Base-by-base conservation (phyloP, 2,113 vertebrate species). In the Petromus typicus region DNA sequence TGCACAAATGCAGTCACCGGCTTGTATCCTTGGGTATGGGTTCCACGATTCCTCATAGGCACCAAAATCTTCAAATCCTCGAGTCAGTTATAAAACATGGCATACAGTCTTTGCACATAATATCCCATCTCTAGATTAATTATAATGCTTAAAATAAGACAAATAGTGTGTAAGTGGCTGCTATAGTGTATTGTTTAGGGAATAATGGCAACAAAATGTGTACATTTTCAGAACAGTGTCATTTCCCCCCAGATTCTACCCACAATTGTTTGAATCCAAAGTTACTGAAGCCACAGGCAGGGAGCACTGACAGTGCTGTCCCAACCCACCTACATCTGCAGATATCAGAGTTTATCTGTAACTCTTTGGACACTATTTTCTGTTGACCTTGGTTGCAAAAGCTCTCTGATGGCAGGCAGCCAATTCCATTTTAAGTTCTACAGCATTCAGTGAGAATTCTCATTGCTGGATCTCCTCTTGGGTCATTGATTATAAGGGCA, bases 401-500 rank as follows among this genome's bases (percentile, higher is more conserved):
- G 40, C 45, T 69, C n/a, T 82, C 61, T 91, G 88, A 71, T 67
- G 61, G 45, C 54, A 71, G 57, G 93, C 51, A 13, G 34, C 66
- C 43, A 87, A 78, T 48, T 37, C 0, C 80, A 3, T 89, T 45
- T 96, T 93, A 79, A 93, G 54, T 89, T 79, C 40, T 94, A 16
- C 90, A 56, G 20, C 54, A 66, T 82, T 81, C 43, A 81, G 30
- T 82, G 76, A 93, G 64, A 90, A 95, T 94, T 64, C 13, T 61
- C 51, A 80, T n/a, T 69, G 8, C 37, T 88, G 95, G 14, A 88
- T 89, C 59, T 89, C 93, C 25, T 71, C 16, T 73, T n/a, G 43
- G 11, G 5, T 93, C 48, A 75, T 96, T 93, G 43, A 75, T 95
- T 84, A 89, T 76, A 92, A 90, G 61, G 56, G 67, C 17, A 95